Conservation (phyloP, 2,888 invertebrate species). For the Hypena proboscidalis region DNA sequence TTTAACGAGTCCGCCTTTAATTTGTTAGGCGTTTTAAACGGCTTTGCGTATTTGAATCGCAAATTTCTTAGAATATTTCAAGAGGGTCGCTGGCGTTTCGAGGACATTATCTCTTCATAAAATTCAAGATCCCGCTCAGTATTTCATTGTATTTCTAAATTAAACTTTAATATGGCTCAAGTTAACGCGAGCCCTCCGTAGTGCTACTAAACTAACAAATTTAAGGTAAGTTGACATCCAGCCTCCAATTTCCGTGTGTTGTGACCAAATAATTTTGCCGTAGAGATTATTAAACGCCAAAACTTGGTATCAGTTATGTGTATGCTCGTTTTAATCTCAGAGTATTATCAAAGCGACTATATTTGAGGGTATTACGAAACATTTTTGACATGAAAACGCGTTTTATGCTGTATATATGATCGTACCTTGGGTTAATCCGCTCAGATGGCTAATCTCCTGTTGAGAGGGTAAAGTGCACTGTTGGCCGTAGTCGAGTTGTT, state of each 20-base stretch:
- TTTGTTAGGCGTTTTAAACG: constrained; percentile 85
- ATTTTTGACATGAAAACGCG: constrained; percentile 25
- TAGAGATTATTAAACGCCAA: constrained; percentile 7
- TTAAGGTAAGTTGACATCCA: constrained; percentile 20
- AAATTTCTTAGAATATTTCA: constrained; percentile 85
- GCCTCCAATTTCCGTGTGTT: constrained; percentile 13
- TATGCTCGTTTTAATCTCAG: constrained; percentile 7
- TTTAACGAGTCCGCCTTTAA: constrained; percentile 84
- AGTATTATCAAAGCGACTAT: constrained; percentile 6
- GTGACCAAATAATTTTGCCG: constrained; percentile 17
- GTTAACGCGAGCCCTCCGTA: constrained; percentile 44
- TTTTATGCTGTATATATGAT: constrained; percentile 36
- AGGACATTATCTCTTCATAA: constrained; percentile 84
- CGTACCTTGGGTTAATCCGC: constrained; percentile 44
- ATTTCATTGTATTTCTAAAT: constrained; percentile 77
- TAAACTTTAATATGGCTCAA: constrained; percentile 62
- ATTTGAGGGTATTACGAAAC: constrained; percentile 11
- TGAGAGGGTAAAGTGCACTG: constrained; percentile 42
- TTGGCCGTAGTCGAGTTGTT: constrained; percentile 25
- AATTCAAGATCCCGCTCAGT: constrained; percentile 80
- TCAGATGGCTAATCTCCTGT: constrained; percentile 47
- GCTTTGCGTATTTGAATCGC: constrained; percentile 85
- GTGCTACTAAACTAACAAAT: constrained; percentile 36
- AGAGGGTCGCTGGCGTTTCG: constrained; percentile 80
- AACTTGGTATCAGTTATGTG: constrained; percentile 15